Percentiles rank a stretch among this genome's conserved stretches.
phyloP scores from a whole-genome alignment of 2,888 invertebrate genomes.

The Andrena dorsata region DNA sequence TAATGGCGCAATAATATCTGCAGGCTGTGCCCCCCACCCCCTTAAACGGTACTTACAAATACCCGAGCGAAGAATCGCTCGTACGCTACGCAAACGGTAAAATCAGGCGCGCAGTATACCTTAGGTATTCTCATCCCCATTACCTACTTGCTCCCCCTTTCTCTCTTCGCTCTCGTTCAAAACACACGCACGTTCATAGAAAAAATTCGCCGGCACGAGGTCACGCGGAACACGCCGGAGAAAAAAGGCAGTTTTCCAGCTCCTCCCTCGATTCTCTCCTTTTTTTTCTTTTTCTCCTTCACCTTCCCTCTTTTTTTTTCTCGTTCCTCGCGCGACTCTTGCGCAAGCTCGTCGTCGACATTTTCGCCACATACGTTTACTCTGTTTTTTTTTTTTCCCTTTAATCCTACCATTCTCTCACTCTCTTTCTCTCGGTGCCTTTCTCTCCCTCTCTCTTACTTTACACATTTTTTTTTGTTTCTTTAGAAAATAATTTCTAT shows the following conservation, averaged over 20 bases:
- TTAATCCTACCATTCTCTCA: slow-evolving; percentile 8
- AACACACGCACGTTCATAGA: slow-evolving; percentile 46
- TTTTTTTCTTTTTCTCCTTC: too few relatives aligned
- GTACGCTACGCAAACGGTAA: slow-evolving; percentile 51
- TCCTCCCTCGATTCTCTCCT: background rate
- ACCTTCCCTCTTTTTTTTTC: background rate
- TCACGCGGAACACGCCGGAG: slow-evolving; percentile 42
- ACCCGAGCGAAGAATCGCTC: slow-evolving; percentile 41
- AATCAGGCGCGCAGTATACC: slow-evolving; percentile 54
- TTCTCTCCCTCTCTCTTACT: slow-evolving; percentile 31
- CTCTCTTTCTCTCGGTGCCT: slow-evolving; percentile 41
- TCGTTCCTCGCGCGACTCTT: slow-evolving; percentile 42
- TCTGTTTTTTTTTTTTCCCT: slow-evolving; percentile 18
- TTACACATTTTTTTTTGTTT: slow-evolving; percentile 35
- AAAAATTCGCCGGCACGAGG: slow-evolving; percentile 57
- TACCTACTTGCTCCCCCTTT: background rate
- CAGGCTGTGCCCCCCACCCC: slow-evolving; percentile 31
- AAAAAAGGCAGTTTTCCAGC: slow-evolving; percentile 16
- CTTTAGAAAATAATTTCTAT: slow-evolving; percentile 63
- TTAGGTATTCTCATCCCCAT: slow-evolving; percentile 8
- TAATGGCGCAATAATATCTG: slow-evolving; percentile 47
- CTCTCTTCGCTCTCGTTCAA: slow-evolving; percentile 21
- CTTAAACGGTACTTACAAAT: slow-evolving; percentile 46
- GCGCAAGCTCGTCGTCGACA: slow-evolving; percentile 35
- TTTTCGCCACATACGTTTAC: slow-evolving; percentile 19